These are phyloP conservation scores for Fabriciana adippe DNA, from an alignment of 2,888 invertebrate species.

Conservation along the genomic window DNA sequence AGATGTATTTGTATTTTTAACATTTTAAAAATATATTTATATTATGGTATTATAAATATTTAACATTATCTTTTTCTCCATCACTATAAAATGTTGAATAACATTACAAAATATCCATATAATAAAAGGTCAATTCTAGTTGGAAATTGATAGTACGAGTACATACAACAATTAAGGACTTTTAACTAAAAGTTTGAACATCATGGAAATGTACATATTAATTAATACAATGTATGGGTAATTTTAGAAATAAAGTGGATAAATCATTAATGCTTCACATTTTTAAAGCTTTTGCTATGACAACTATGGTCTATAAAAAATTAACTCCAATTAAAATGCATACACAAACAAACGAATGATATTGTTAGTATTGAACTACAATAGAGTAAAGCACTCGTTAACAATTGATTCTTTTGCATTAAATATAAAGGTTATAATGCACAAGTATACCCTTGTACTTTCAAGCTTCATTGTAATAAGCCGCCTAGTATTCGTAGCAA, in stretches of 20 bases:
- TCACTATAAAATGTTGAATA: no score
- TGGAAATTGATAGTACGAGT: no score
- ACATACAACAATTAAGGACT: no score
- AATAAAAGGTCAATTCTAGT: no score
- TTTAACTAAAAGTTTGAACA: no score
- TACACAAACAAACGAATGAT: slow-evolving; percentile 17
- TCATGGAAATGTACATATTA: no score
- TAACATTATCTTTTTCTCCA: no score
- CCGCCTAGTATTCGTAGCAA: slow-evolving; percentile 48
- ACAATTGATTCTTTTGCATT: slow-evolving; percentile 26
- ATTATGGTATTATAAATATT: no score
- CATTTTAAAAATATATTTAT: no score
- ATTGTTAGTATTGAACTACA: slow-evolving; percentile 21
- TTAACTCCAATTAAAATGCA: slow-evolving; percentile 21
- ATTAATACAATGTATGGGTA: background rate
- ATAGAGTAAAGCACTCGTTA: slow-evolving; percentile 26
- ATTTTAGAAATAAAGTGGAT: slow-evolving; percentile 18
- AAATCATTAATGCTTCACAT: slow-evolving; percentile 17
- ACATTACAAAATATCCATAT: no score
- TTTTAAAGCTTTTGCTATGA: slow-evolving; percentile 15
- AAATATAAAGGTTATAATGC: slow-evolving; percentile 30
- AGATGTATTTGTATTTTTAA: no score
- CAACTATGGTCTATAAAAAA: slow-evolving; percentile 19
- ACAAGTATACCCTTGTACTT: slow-evolving; percentile 23
- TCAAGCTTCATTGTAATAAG: slow-evolving; percentile 47